These are phyloP conservation scores for Sebastes steindachneri DNA, from an alignment of 2,797 vertebrate genomes.

Conservation along the genomic window DNA sequence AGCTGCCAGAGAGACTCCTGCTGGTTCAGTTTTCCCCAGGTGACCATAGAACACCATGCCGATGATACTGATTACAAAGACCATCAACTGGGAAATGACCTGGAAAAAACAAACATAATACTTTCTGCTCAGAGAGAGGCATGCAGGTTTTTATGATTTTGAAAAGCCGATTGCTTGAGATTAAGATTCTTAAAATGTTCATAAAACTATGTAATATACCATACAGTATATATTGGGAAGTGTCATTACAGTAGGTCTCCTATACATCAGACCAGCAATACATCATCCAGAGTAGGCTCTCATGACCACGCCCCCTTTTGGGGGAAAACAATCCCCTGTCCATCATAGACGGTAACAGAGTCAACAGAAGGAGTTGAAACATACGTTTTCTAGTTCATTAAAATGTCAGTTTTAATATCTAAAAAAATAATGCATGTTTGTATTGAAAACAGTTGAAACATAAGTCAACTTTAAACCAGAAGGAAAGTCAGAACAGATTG, in stretches of 20 bases:
- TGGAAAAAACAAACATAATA: conserved; percentile 50
- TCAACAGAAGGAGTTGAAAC: too few species aligned
- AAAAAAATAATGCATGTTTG: too few species aligned
- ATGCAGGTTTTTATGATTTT: conserved; percentile 12
- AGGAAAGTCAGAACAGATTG: too few species aligned
- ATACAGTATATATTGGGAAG: not conserved
- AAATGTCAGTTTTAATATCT: too few species aligned
- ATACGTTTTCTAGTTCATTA: too few species aligned
- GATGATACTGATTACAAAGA: conserved; percentile 84
- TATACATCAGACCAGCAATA: too few species aligned
- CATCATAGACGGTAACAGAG: too few species aligned
- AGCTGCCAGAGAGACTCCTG: conserved; percentile 67
- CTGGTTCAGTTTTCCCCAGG: conserved; percentile 87
- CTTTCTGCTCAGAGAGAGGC: conserved; percentile 21
- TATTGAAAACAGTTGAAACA: too few species aligned
- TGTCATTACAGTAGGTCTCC: not conserved
- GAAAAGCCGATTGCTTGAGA: conserved; percentile 20
- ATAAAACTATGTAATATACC: not conserved
- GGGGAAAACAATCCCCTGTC: too few species aligned
- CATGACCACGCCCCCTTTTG: too few species aligned
- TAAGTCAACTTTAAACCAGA: too few species aligned
- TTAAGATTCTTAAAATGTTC: not conserved
- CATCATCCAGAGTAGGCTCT: too few species aligned
- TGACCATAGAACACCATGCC: conserved; percentile 93
- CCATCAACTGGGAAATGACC: conserved; percentile 88